Conservation (phyloP, 2,113 vertebrate species). For the Campylomormyrus numenius region DNA sequence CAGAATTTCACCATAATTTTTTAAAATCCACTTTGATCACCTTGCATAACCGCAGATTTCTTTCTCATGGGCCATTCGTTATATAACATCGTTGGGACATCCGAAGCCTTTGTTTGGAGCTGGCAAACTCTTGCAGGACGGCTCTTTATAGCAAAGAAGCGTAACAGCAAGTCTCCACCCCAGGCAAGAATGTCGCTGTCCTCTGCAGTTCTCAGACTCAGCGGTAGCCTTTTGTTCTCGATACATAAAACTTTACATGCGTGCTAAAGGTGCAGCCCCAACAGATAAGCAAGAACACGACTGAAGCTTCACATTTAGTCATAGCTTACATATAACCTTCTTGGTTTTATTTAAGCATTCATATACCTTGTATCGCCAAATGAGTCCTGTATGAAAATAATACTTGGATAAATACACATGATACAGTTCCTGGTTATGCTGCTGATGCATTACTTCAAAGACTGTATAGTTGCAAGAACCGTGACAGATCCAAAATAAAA, state of each 20-base stretch:
- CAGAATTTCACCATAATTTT: not conserved
- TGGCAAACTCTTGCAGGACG: not conserved
- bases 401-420: not conserved
- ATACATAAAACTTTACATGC: not conserved
- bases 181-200: not conserved
- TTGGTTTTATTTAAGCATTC: not conserved
- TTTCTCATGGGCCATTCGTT: not conserved
- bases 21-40: not conserved
- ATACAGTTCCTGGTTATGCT: not conserved
- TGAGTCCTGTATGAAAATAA: not conserved
- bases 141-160: not conserved
- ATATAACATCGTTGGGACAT: not conserved
- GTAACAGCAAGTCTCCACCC: not conserved
- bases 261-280: not conserved
- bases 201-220: not conserved
- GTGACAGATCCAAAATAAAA: not conserved
- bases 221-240: not conserved
- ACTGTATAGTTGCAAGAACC: not conserved
- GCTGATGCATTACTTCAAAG: not conserved
- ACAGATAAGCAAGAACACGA: not conserved
- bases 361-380: not conserved
- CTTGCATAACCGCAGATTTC: not conserved
- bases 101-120: not conserved
- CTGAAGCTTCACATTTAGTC: not conserved
- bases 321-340: conserved; percentile 2